phyloP scores from a whole-genome alignment of 2,113 vertebrate genomes.

The Hydrochoerus hydrochaeris region DNA sequence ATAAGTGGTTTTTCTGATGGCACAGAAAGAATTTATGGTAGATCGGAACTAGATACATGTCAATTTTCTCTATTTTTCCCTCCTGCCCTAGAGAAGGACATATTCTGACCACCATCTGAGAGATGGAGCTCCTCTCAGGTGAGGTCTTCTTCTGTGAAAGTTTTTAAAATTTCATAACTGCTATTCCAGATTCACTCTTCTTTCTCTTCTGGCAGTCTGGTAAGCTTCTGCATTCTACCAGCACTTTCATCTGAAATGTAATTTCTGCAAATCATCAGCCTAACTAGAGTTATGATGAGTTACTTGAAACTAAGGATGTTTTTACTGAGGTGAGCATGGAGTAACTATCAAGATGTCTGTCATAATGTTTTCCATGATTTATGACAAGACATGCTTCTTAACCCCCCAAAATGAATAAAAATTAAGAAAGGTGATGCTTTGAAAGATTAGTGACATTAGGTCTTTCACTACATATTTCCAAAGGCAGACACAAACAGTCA shows the following conservation, averaged over 20 bases:
- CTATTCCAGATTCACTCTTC: not conserved
- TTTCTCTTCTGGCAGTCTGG: not conserved
- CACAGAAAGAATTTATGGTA: not conserved
- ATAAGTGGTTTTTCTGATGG: not conserved
- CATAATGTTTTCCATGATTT: too few relatives aligned
- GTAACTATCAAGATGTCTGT: not conserved
- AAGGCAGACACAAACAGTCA: not conserved
- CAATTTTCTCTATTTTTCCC: not conserved
- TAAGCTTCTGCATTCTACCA: not conserved
- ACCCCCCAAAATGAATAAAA: not conserved
- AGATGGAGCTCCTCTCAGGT: not conserved
- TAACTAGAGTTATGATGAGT: not conserved
- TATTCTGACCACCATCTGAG: rapidly evolving
- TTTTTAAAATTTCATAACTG: not conserved
- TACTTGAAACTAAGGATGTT: not conserved
- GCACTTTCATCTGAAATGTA: not conserved
- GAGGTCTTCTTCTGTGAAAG: not conserved
- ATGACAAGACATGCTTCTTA: not conserved
- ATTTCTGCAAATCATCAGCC: not conserved
- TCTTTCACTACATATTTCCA: not conserved
- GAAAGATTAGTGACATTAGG: not conserved
- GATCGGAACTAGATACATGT: not conserved
- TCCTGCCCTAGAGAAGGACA: not conserved
- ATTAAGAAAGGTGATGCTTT: not conserved
- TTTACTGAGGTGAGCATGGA: not conserved